Base-by-base conservation (phyloP, 2,888 invertebrate species). In the Minunthozetes semirufus region DNA sequence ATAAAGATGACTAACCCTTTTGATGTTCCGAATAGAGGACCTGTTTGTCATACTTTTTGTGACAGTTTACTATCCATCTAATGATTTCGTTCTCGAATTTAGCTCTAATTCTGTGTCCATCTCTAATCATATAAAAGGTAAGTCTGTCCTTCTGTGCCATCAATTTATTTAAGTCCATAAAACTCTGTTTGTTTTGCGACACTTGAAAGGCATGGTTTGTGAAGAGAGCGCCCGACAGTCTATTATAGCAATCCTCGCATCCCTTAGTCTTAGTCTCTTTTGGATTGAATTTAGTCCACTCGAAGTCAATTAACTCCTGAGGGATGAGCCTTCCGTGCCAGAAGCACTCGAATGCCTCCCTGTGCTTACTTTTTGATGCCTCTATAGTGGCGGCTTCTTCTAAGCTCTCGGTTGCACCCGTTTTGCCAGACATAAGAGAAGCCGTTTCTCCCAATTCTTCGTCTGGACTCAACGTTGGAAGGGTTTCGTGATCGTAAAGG, bases 311-410 rank as follows among this genome's bases (percentile, higher is more conserved):
- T 17, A 22, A 17, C 17, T 33, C 42, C 22, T 42, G 27, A 17
- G 71, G 71, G 11, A 71, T 71, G 17, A 71, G 71, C 25, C 71
- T 48, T 15, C 71, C 71, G 42, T 71, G 48, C 71, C 71, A 71
- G 25, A 50, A 71, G 17, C 71, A 71, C 22, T 71, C 71, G 38
- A 71, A 71, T 15, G 38, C 27, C n/a, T 48, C 50, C 15, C 71
- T 42, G 19, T 70, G 17, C 33, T 38, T 25, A 29, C 4, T 9
- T 19, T 29, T 70, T 6, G 15, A 25, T 25, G 2, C 2, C 4
- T 27, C 22, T 2, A 33, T 33, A 33, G 3, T 19, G 5, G 5
- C 2, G 5, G 27, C 27, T 27, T 61, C 61, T 25, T 61, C 61
- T 2, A 61, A 27, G 25, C 1, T 15, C 3, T 61, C 33, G n/a